Conservation (phyloP, 2,797 vertebrate genomes). For the Cephalopachus bancanus region DNA sequence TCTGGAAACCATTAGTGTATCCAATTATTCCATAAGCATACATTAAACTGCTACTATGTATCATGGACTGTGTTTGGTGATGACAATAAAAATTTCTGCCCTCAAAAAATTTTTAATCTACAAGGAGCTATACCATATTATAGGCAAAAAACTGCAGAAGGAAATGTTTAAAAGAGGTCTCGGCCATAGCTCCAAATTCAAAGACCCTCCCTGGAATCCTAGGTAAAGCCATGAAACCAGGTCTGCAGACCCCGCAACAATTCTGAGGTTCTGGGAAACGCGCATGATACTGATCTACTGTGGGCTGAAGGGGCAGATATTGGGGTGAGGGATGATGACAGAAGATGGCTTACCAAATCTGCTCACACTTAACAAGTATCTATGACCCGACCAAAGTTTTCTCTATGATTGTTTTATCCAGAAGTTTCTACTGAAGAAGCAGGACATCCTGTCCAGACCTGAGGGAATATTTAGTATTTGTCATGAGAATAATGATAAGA, state of each 20-base stretch:
- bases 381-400: neutral
- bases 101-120: neutral
- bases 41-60: neutral
- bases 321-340: neutral
- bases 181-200: neutral
- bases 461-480: neutral
- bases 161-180: neutral
- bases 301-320: neutral
- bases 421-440: neutral
- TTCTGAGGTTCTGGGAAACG: neutral
- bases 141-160: neutral
- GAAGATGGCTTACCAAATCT: neutral
- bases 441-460: neutral
- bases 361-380: neutral
- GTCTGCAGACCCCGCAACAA: neutral
- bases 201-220: neutral
- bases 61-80: no score
- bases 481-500: neutral
- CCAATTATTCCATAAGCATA: neutral
- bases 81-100: neutral
- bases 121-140: no score
- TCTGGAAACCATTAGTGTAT: neutral
- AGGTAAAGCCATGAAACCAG: no score
- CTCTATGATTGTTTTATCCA: neutral
- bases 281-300: neutral